Conservation (phyloP, 2,888 invertebrate species). For the Malthinus flaveolus region DNA sequence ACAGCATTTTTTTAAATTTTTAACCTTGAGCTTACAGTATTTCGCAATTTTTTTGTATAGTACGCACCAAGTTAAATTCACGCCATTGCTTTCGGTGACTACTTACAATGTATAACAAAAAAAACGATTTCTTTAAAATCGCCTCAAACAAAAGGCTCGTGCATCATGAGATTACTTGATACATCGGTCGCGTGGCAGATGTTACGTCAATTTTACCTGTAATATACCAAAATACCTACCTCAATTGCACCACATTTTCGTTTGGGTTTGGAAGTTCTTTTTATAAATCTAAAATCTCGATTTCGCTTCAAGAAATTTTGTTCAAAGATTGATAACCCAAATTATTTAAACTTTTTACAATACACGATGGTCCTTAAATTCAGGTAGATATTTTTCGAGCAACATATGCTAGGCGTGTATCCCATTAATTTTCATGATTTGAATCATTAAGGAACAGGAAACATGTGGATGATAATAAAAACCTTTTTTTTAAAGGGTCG, state of each 20-base stretch:
- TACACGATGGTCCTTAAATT: neutral
- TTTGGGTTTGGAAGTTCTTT: slow-evolving; percentile 9
- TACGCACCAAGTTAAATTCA: too few relatives aligned
- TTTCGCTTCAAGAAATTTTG: slow-evolving; percentile 12
- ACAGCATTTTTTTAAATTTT: too few relatives aligned
- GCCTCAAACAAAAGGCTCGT: slow-evolving; percentile 7
- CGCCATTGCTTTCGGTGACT: too few relatives aligned
- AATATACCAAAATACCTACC: slow-evolving; percentile 5
- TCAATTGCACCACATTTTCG: slow-evolving; percentile 11
- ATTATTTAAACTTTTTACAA: slow-evolving; percentile 7
- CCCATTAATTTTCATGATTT: slow-evolving; percentile 24
- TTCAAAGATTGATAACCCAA: slow-evolving; percentile 10
- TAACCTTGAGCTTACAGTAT: too few relatives aligned
- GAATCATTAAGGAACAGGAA: slow-evolving; percentile 31
- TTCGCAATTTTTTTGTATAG: neutral
- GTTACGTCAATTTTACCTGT: slow-evolving; percentile 25
- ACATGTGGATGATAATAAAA: slow-evolving; percentile 27
- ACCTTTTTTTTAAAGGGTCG: neutral
- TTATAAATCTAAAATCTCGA: neutral
- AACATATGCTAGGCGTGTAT: slow-evolving; percentile 21
- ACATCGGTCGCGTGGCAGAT: slow-evolving; percentile 31
- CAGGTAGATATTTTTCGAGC: slow-evolving; percentile 21
- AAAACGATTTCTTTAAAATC: neutral
- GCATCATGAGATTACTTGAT: slow-evolving; percentile 10
- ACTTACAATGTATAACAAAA: neutral